Evolutionary conservation across 2,113 vertebrate species (phyloP), one percentile per base, ranked within the genome.

Genomic region (Sialia sialis): DNA sequence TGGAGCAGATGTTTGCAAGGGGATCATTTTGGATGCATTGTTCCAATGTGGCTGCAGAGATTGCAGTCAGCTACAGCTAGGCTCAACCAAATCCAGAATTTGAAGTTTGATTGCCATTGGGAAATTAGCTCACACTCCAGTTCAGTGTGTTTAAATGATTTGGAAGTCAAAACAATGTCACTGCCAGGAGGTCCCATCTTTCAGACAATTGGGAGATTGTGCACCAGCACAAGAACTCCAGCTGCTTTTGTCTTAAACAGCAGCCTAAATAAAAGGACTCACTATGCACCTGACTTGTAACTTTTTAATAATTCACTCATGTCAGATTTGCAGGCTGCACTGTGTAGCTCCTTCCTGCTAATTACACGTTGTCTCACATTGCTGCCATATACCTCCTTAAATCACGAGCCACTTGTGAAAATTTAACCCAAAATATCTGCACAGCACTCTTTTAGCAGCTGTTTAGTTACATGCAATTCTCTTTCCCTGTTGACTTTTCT

Each of bases 1-100:
- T 23, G 44, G 51, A 95, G 78, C 90, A 94, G 85, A 73, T 88
- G 75, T 94, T 85, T 87, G 73, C 76, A 77, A 19, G 86, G 41
- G 79, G 51, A 60, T 60, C 58, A 8, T 83, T 76, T 80, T 54
- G 63, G 55, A 32, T 83, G 63, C 41, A 7, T 32, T 52, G 39
- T 58, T 59, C 82, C 55, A 64, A 4, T 0, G 3, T 64, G 54
- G 62, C 69, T 89, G 36, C 25, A 29, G 27, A 77, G 63, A 2
- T 32, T 36, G n/a, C 41, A 54, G 36, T 41, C 46, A 77, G 49
- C 79, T 44, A 52, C 58, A 69, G 72, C 54, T 20, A 46, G 68
- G 59, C 41, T 83, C 72, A 95, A 55, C 86, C 94, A 92, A 86
- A 88, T 69, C 52, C 44, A 44, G 69, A 54, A 69, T 56, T 1